phyloP scores from a whole-genome alignment of 1,140 invertebrate genomes.

The silkworm (Bombyx mori) region DNA sequence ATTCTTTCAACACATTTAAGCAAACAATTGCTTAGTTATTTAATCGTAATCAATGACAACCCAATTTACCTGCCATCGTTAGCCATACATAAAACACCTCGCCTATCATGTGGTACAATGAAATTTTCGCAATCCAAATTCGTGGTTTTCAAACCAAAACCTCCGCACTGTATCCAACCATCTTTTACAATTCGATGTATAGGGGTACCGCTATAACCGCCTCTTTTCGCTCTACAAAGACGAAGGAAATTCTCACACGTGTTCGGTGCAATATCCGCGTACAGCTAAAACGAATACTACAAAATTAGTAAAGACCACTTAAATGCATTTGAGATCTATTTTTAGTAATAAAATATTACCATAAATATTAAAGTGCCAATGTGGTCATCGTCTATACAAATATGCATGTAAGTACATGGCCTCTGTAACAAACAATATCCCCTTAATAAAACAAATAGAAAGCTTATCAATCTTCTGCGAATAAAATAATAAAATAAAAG shows the following conservation, averaged over 20 bases:
- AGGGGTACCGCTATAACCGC: constrained; percentile 60
- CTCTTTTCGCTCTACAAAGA: constrained; percentile 43
- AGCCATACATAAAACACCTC: constrained; percentile 71
- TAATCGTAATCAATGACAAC: background rate
- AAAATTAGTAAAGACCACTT: background rate
- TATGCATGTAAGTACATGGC: constrained; percentile 63
- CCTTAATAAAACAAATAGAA: background rate
- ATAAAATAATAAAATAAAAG: background rate
- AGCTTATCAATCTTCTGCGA: background rate
- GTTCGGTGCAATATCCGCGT: constrained; percentile 65
- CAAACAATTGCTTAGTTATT: no score
- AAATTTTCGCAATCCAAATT: constrained; percentile 70
- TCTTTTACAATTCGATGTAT: constrained; percentile 68
- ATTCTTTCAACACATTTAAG: no score
- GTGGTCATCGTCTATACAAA: constrained; percentile 51
- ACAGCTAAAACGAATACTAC: constrained; percentile 44
- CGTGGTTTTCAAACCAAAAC: constrained; percentile 45
- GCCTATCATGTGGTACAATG: constrained; percentile 67
- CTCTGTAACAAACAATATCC: constrained; percentile 47
- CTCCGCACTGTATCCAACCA: constrained; percentile 71
- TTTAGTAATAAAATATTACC: constrained; percentile 41
- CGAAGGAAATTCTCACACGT: constrained; percentile 68
- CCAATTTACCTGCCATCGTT: constrained; percentile 56
- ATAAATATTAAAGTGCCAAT: constrained; percentile 65
- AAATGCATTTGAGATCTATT: background rate